Percentiles rank a stretch among this genome's conserved stretches.
Evolutionary conservation across 2,797 vertebrate genomes (phyloP).

Genomic region (Brachymystax lenok): DNA sequence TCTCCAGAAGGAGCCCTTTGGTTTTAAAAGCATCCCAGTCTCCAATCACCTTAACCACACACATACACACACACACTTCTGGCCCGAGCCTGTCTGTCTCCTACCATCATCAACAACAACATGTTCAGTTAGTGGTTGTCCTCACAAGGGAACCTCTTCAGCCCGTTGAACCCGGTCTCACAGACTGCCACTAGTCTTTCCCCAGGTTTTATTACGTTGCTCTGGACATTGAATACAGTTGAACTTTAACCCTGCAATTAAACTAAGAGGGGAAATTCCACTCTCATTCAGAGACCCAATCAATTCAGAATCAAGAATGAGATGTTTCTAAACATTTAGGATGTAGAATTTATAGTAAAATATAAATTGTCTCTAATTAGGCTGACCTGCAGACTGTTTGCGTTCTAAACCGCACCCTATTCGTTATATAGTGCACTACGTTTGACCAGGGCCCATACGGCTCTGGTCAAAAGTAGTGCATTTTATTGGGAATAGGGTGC

Average conservation of each 20-base stretch:
- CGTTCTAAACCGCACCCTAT: not conserved
- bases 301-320: not conserved
- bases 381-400: not conserved
- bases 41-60: conserved; percentile 20
- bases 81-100: not conserved
- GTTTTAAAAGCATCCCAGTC: conserved; percentile 31
- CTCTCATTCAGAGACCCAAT: not conserved
- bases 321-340: conserved; percentile 10
- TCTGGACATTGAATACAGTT: conserved; percentile 18
- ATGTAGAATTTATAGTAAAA: conserved; percentile 3
- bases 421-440: not conserved
- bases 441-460: not conserved
- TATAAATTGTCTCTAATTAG: not conserved
- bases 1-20: conserved; percentile 14
- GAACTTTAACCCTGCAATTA: conserved; percentile 15
- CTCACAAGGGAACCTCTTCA: not conserved
- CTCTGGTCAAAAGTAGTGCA: not conserved
- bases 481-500: not conserved
- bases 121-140: not conserved
- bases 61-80: conserved; percentile 15
- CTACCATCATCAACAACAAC: conserved; percentile 19
- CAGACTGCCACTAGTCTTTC: conserved; percentile 13
- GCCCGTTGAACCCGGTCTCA: conserved; percentile 1
- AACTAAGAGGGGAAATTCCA: conserved; percentile 7
- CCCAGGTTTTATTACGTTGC: conserved; percentile 1